Base-by-base conservation (phyloP, 2,113 vertebrate species). In the Protobothrops flavoviridis region DNA sequence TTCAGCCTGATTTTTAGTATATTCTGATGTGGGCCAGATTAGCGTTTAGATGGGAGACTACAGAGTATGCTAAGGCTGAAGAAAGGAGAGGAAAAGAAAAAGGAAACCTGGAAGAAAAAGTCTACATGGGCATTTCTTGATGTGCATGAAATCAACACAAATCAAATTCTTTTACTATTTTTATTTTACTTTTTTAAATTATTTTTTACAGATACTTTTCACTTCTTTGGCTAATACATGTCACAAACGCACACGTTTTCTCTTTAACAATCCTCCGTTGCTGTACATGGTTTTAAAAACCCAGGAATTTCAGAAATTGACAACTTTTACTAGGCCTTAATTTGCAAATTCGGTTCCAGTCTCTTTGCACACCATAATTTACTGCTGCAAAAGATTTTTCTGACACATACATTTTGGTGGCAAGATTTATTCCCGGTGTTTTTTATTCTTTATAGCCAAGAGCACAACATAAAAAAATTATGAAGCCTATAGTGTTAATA, bases 371-470 rank as follows among this genome's bases (percentile, higher is more conserved):
- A 20, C 94, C 93, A 89, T 97, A 97, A 97, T 97, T 97, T 97
- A 97, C 92, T 94, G 61, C 96, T 96, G 89, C 55, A 96, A 97
- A 97, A 96, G 96, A 97, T 97, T 97, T 96, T 97, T 97, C 94
- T 97, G 97, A 96, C 94, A 96, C 33, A 93, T 96, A 93, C 93
- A 2, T 96, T 96, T 97, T 95, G 96, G 93, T 95, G 94, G 94
- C 91, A 96, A 96, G 95, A 97, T 94, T 88, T 94, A 93, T 95
- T 97, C 96, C 93, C 94, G 85, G 94, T 57, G 43, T 96, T 97
- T 96, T 97, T 96, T 93, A 92, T 96, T 95, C 92, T 85, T 15
- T 87, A 59, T 50, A 94, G 91, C 95, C 95, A 96, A 95, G 94
- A 92, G 23, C 87, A 94, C 97, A 93, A 96, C 94, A 91, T 50